These are phyloP conservation scores for Puntigrus tetrazona DNA, from an alignment of 2,113 vertebrate species.

Conservation along the genomic window DNA sequence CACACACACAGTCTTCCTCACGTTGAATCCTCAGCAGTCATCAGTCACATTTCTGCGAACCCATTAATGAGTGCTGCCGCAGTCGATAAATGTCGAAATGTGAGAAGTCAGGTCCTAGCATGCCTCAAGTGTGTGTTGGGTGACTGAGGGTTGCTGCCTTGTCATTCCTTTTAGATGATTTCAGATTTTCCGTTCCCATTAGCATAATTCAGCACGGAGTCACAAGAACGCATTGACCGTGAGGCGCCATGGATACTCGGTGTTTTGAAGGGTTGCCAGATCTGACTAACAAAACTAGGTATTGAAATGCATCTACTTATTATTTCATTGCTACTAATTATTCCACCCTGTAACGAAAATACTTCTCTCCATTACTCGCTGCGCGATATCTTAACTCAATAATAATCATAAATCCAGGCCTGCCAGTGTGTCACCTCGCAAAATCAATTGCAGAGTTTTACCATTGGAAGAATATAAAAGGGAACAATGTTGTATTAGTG, in stretches of 20 bases:
- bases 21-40: not conserved
- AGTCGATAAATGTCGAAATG: slow-evolving; percentile 21
- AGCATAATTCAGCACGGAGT: not conserved
- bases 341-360: too few relatives aligned
- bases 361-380: too few relatives aligned
- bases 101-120: slow-evolving; percentile 8
- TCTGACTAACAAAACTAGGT: not conserved
- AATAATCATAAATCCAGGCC: too few relatives aligned
- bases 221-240: not conserved
- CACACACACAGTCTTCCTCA: not conserved
- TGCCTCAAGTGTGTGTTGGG: slow-evolving; percentile 3
- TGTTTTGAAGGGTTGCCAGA: not conserved
- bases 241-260: not conserved
- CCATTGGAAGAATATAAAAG: too few relatives aligned
- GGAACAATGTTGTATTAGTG: not conserved
- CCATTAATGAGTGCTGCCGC: slow-evolving; percentile 18
- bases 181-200: slow-evolving; percentile 29
- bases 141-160: slow-evolving; percentile 10
- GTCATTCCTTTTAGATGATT: slow-evolving; percentile 36
- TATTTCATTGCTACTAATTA: too few relatives aligned
- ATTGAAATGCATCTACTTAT: too few relatives aligned
- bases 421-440: too few relatives aligned
- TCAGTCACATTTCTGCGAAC: slow-evolving; percentile 9
- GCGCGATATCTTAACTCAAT: too few relatives aligned
- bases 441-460: too few relatives aligned